Conservation (phyloP, 2,888 invertebrate genomes). For the Aporophyla nigra region DNA sequence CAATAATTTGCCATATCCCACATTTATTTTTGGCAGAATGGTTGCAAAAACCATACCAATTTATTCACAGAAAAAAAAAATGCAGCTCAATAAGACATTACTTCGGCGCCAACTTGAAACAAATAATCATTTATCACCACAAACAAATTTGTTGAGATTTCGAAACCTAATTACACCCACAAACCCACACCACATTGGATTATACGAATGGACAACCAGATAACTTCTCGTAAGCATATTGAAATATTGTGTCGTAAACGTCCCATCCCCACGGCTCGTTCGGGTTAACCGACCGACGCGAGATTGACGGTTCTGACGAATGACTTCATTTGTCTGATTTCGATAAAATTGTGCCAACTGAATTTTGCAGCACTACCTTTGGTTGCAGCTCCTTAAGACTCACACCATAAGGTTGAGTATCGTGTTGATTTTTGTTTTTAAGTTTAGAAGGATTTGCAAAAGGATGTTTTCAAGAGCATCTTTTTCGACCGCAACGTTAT, state of each 20-base stretch:
- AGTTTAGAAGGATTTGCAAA: conserved; percentile 50
- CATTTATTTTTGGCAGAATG: neutral
- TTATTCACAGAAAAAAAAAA: neutral
- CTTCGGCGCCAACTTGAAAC: neutral
- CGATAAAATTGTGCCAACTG: conserved; percentile 83
- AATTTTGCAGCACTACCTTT: conserved; percentile 25
- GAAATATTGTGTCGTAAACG: conserved; percentile 90
- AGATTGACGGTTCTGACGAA: conserved; percentile 86
- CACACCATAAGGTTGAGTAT: conserved; percentile 64
- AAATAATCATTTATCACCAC: conserved; percentile 21
- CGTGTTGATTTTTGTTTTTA: neutral
- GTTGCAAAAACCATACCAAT: neutral
- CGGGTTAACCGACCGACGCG: conserved; percentile 83
- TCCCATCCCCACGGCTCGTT: conserved; percentile 82
- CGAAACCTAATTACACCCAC: conserved; percentile 61
- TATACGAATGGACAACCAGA: conserved; percentile 70
- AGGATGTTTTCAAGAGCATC: conserved; percentile 77
- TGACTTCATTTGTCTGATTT: conserved; percentile 89
- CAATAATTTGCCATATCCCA: neutral
- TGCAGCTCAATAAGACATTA: neutral
- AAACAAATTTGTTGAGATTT: conserved; percentile 21
- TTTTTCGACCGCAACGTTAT: conserved; percentile 86
- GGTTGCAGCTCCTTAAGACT: neutral
- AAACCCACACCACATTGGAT: conserved; percentile 67
- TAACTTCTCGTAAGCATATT: conserved; percentile 88